Evolutionary conservation across 2,888 invertebrate species (phyloP), one percentile per base, ranked within the genome.

Genomic region (Euzetes globulus): DNA sequence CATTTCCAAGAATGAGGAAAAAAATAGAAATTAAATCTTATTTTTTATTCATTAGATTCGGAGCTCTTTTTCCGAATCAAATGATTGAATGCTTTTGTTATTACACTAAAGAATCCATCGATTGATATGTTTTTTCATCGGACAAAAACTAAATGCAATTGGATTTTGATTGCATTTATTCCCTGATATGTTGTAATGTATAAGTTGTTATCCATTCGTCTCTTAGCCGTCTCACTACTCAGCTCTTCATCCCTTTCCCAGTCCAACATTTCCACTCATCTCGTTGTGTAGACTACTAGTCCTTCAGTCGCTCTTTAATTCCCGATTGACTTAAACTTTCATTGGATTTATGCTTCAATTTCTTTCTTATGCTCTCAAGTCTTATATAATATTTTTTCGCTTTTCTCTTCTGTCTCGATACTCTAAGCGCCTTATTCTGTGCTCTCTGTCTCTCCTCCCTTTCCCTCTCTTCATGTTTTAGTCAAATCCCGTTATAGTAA

Each of bases 281-380:
- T 33, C 33, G 5, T 4, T 33, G 4, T 33, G 33, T 9, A 33
- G 33, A 9, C 33, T 6, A 9, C n/a, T n/a, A 33, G 33, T 9
- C 9, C 33, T 33, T 33, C 33, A 33, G 33, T 9, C 4, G 19
- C 58, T 58, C 58, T 58, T 58, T 58, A 58, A 58, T 58, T 58
- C 58, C 58, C 58, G 25, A 25, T 29, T 58, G 58, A 58, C 58
- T 58, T 58, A 25, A 58, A 58, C 58, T 58, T 58, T 58, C 29
- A 58, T 58, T 58, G 58, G 27, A 58, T 58, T 58, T 50, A 50
- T 58, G 58, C 58, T 27, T 58, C 58, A 58, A 58, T 58, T 58
- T 58, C 58, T 52, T 52, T 25, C 25, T 7, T 11, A 50, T 50
- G 19, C 50, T n/a, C 50, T 50, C 50, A n/a, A n/a, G n/a, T 50